A percentile compares a stretch with the other conserved stretches of the same genome.
Conservation (phyloP, 2,888 invertebrate species). For the Agrochola macilenta region DNA sequence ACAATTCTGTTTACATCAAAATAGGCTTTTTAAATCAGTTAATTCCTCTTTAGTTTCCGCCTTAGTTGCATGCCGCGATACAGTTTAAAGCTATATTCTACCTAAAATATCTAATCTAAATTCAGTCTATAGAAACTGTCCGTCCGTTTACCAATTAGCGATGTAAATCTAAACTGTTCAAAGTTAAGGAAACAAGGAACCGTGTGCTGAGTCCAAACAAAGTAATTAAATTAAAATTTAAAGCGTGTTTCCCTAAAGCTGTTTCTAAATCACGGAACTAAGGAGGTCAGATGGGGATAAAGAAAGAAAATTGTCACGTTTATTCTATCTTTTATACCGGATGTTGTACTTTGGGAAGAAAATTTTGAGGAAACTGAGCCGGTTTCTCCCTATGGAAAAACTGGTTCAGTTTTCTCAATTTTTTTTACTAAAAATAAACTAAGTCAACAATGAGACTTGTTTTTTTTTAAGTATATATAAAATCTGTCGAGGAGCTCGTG, state of each 20-base stretch:
- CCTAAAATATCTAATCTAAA: background rate
- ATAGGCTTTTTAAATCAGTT: background rate
- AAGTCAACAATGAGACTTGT: background rate
- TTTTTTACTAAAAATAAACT: too few species aligned
- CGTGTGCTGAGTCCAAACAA: slow-evolving; percentile 56
- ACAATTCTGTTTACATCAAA: background rate
- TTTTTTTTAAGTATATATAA: background rate
- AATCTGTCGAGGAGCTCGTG: too few species aligned
- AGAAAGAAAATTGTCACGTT: slow-evolving; percentile 21
- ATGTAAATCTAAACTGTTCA: slow-evolving; percentile 54
- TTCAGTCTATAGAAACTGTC: slow-evolving; percentile 26
- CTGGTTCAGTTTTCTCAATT: too few species aligned
- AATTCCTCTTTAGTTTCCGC: background rate
- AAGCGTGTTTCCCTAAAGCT: slow-evolving; percentile 53
- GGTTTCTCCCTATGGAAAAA: background rate
- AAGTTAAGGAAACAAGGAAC: slow-evolving; percentile 47
- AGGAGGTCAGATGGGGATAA: slow-evolving; percentile 43
- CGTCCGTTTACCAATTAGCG: slow-evolving; percentile 51
- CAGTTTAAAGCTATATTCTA: background rate
- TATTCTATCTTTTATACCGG: slow-evolving; percentile 7
- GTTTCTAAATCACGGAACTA: slow-evolving; percentile 51
- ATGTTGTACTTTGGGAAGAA: background rate
- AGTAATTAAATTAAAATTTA: slow-evolving; percentile 65
- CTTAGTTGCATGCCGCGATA: background rate
- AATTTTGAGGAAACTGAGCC: background rate